Evolutionary conservation across 53 echinoderm and acorn worm species (phyloP), one percentile per base, ranked within the genome.

Genomic region (Echinarachnius parma): DNA sequence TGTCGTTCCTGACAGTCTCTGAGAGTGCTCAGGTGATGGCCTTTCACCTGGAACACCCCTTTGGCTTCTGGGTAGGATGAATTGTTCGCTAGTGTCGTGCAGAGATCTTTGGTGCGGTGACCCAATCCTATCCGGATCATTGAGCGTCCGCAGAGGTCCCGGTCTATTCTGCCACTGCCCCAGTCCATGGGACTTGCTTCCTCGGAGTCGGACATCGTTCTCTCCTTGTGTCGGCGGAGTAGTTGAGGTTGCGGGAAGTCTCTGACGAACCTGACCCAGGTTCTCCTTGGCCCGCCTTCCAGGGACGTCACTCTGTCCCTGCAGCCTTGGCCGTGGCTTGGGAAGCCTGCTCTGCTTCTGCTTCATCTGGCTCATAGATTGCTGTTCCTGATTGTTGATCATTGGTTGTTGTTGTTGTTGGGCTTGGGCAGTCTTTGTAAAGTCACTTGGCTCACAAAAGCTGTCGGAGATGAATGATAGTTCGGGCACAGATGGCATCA

Each of bases 401-500:
- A 11, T 2, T 32, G 13, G 50, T 9, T 9, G 20, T 22, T 20
- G 10, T 34, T 32, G 2, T 3, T 69, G 53, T 32, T 33, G 8
- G 33, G 52, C 31, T 19, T 68, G 68, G 14, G 29, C 35, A 9
- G 2, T 52, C 31, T 9, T 49, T 3, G 13, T 20, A 13, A 19
- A 26, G 57, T 72, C 20, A 1, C 28, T 42, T 57, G 74, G 74
- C 10, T 72, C 74, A 37, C 36, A 55, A 29, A 72, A 72, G 44
- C 74, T 86, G 62, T 90, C 87, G 48, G 81, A 90, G 58, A 91
- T 75, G 77, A 96, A 49, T 15, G 96, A 96, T 4, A 95, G 53
- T 65, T 96, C 96, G 28, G 96, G 96, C 19, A 96, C 96, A 50
- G 87, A 79, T 34, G 91, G 91, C 29, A 83, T 67, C 36, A 87